Percentiles rank a stretch among this genome's conserved stretches.
Conservation (phyloP, 1,140 invertebrate genomes). For the Drosophila watanabei region DNA sequence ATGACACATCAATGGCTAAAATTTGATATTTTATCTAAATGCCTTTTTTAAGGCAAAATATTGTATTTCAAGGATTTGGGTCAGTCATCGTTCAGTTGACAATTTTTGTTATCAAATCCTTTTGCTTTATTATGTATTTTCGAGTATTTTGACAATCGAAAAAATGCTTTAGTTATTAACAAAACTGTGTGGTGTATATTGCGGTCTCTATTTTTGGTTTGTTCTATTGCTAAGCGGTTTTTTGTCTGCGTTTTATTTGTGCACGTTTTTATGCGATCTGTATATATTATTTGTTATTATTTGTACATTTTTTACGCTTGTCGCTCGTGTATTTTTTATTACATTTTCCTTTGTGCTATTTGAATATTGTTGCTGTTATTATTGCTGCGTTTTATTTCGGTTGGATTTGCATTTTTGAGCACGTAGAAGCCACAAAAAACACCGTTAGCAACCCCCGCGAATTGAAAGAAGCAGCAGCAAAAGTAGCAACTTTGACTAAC, state of each 20-base stretch:
- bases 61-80: slow-evolving; percentile 25
- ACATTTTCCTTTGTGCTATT: slow-evolving; percentile 29
- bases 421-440: slow-evolving; percentile 38
- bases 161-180: slow-evolving; percentile 2
- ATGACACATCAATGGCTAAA: slow-evolving; percentile 13
- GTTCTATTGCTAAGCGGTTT: neutral
- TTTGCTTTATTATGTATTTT: neutral
- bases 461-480: neutral
- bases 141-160: neutral
- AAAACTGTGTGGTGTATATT: neutral
- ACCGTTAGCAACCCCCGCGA: slow-evolving; percentile 38
- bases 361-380: slow-evolving; percentile 21
- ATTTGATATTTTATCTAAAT: slow-evolving; percentile 59
- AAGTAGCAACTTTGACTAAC: slow-evolving; percentile 52
- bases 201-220: neutral
- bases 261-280: slow-evolving; percentile 5
- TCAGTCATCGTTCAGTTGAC: neutral
- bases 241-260: slow-evolving; percentile 13
- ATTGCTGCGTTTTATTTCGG: slow-evolving; percentile 36
- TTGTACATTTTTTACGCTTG: slow-evolving; percentile 38
- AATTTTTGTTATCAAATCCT: slow-evolving; percentile 1
- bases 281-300: slow-evolving; percentile 34
- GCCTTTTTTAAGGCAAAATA: slow-evolving; percentile 34
- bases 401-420: slow-evolving; percentile 64
- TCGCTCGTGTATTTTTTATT: slow-evolving; percentile 25